Evolutionary conservation across 35 echinoderm and acorn worm species (phyloP).

Genomic region (Heliocidaris tuberculata): DNA sequence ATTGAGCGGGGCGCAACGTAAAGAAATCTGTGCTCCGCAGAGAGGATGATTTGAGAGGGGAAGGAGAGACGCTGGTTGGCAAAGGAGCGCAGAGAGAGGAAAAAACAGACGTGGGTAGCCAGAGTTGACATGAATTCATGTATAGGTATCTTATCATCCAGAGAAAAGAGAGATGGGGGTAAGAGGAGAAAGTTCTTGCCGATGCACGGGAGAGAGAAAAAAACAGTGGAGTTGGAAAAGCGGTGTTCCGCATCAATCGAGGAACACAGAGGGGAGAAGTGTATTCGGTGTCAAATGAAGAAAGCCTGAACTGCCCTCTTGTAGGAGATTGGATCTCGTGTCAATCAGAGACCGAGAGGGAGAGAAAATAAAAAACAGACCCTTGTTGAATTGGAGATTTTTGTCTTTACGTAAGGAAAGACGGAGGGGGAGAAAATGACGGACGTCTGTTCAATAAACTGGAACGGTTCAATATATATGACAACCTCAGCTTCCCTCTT

Average conservation of each 20-base stretch:
- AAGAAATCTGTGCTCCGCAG: constrained; percentile 43
- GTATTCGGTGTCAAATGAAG: constrained; percentile 46
- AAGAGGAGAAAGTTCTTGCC: constrained; percentile 42
- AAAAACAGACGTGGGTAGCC: constrained; percentile 30
- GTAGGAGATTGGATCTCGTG: constrained; percentile 47
- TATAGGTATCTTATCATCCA: constrained; percentile 52
- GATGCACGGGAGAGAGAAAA: constrained; percentile 25
- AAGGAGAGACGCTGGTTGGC: constrained; percentile 37
- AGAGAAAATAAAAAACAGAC: constrained; percentile 45
- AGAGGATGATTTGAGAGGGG: constrained; percentile 36
- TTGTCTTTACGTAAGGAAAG: constrained; percentile 14
- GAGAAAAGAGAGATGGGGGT: constrained; percentile 37
- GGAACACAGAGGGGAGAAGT: constrained; percentile 47
- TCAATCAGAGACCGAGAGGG: constrained; percentile 43
- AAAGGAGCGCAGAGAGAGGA: constrained; percentile 18
- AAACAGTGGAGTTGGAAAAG: constrained; percentile 32
- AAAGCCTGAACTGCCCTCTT: constrained; percentile 46
- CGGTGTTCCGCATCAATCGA: constrained; percentile 43
- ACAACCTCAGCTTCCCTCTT: constrained; percentile 27
- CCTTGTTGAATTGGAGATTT: constrained; percentile 53
- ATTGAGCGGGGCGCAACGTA: constrained; percentile 50
- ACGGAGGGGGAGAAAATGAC: constrained; percentile 32
- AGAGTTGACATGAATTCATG: constrained; percentile 54
- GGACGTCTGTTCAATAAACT: constrained; percentile 48
- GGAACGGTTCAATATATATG: constrained; percentile 53